Conservation (phyloP, 2,113 vertebrate genomes). For the Isichthys henryi region DNA sequence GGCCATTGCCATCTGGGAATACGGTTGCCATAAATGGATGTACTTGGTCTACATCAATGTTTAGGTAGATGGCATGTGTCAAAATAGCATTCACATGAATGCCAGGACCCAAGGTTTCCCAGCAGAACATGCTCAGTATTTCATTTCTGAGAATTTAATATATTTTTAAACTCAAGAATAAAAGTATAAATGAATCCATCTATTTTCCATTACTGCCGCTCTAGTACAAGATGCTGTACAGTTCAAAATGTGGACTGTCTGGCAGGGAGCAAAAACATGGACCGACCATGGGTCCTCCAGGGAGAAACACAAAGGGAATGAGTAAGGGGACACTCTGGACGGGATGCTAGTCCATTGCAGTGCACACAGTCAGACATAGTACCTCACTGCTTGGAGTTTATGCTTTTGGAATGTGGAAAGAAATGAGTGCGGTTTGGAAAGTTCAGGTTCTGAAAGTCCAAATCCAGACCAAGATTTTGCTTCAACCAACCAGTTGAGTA, state of each 20-base stretch:
- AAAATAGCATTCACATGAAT: neutral
- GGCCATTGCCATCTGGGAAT: neutral
- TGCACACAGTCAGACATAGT: neutral
- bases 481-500: neutral
- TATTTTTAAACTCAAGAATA: neutral
- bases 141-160: neutral
- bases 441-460: neutral
- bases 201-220: neutral
- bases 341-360: neutral
- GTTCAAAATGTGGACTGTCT: too few species aligned
- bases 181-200: neutral
- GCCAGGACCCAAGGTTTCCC: neutral
- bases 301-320: too few species aligned
- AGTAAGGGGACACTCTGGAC: too few species aligned
- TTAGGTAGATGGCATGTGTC: neutral
- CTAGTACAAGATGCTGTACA: neutral
- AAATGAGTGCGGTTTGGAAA: neutral
- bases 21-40: neutral
- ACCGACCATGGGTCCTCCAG: too few species aligned
- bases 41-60: neutral
- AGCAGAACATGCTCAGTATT: neutral
- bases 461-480: neutral
- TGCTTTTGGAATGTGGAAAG: neutral
- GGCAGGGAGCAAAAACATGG: too few species aligned
- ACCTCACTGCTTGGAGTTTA: too few species aligned